Evolutionary conservation across 2,797 vertebrate species (phyloP).

Genomic region (Neoniphon sammara): DNA sequence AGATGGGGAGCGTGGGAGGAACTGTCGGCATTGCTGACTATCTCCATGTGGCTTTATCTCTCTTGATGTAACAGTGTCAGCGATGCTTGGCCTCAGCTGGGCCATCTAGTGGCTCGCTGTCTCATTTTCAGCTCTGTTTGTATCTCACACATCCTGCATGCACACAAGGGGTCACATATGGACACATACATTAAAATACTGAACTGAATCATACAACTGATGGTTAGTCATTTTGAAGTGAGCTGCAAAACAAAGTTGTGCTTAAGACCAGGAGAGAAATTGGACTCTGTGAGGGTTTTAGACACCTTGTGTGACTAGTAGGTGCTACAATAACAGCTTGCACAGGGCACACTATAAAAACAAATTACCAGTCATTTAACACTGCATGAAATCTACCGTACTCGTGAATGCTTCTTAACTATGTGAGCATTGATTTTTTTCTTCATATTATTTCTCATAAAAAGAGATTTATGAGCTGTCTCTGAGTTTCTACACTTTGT

Average conservation of each 20-base stretch:
- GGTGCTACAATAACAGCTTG: no score
- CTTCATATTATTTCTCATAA: no score
- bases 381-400: no score
- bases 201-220: not conserved
- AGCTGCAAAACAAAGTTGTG: not conserved
- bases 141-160: conserved; percentile 1
- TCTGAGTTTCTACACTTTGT: no score
- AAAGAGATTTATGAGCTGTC: no score
- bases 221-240: not conserved
- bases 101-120: conserved; percentile 78
- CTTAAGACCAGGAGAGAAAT: not conserved
- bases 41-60: conserved; percentile 82
- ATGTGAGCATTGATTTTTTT: no score
- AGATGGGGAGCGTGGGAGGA: conserved; percentile 77
- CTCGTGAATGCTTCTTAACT: no score
- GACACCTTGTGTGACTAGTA: no score
- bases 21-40: conserved; percentile 80
- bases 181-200: not conserved
- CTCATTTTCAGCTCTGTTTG: not conserved
- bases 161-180: not conserved
- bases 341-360: no score
- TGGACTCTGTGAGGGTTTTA: no score
- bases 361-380: no score
- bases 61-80: conserved; percentile 83
- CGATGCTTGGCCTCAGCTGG: conserved; percentile 61